Base-by-base conservation (phyloP, 1,140 invertebrate species). In the Neelides sp. region DNA sequence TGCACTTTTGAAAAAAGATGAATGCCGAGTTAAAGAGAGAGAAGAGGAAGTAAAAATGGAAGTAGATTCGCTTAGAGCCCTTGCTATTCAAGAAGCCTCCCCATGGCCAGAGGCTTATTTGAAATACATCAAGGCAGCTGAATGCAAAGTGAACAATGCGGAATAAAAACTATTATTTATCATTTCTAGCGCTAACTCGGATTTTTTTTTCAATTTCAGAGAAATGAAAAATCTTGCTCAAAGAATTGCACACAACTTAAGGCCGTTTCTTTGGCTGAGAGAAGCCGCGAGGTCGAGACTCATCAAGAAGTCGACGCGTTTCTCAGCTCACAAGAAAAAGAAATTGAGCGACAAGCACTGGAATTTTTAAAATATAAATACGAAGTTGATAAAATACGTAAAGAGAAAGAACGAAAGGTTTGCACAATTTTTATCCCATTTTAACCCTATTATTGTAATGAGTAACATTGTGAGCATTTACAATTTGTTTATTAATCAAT, bases 261-360 rank as follows among this genome's bases (percentile, higher is more conserved):
- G 24, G 27, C 34, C 17, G 19, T 51, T 27, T 22, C 40, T 53
- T 27, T 27, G 41, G 23, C 26, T 48, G 57, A 55, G 28, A 19
- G 5, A 23, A 8, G 39, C 48, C n/a, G n/a, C n/a, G 45, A 34
- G 37, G 27, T 32, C 50, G 26, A n/a, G 28, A 10, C 28, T 13
- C n/a, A 32, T 7, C 28, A 32, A n/a, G n/a, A 8, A 8, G 24
- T 46, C 7, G 50, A 61, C 40, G 50, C 47, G 7, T 57, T 52
- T 26, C 49, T 61, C 5, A 52, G 53, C 34, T 32, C 48, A 17
- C 52, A 54, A 22, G 59, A 61, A 30, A 32, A 55, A 13, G 59
- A 61, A 43, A 44, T 55, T 13, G 55, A 57, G 8, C 48, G 59
- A 20, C 55, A 61, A 41, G 59, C 55, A n/a, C 52, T 49, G 15